A percentile compares a stretch with the other conserved stretches of the same genome.
phyloP scores from a whole-genome alignment of 2,113 vertebrate species.

The Dicrurus megarhynchus region DNA sequence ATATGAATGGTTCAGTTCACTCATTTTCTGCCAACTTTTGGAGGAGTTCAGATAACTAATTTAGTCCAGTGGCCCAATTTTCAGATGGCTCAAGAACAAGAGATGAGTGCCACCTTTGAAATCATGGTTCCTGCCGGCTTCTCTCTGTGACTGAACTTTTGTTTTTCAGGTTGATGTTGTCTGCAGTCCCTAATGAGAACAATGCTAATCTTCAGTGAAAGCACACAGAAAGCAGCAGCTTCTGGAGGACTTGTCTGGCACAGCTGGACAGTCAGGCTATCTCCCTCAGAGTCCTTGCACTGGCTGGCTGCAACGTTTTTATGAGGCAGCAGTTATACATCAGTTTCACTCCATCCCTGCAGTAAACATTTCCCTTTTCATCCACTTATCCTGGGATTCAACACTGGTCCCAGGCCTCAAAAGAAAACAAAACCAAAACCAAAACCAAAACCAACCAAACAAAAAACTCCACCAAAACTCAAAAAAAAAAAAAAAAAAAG shows the following conservation, averaged over 20 bases:
- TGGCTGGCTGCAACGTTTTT: background rate
- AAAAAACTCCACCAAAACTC: rapidly evolving
- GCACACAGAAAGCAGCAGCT: background rate
- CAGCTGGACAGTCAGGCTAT: background rate
- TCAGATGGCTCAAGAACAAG: background rate
- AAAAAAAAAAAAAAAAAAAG: background rate
- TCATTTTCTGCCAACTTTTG: background rate
- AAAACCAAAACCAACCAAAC: rapidly evolving
- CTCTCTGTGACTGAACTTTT: background rate
- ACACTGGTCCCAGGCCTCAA: background rate
- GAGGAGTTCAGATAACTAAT: background rate
- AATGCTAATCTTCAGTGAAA: background rate
- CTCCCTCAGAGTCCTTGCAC: background rate
- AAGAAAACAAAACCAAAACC: rapidly evolving
- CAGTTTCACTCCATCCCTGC: background rate
- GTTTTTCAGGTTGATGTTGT: background rate
- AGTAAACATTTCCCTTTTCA: background rate
- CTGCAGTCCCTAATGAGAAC: background rate
- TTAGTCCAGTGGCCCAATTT: background rate
- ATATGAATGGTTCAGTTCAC: background rate
- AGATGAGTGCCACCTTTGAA: background rate
- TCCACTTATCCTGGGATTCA: background rate
- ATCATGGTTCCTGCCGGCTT: background rate
- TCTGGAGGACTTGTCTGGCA: background rate
- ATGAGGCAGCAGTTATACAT: background rate